A percentile compares a stretch with the other conserved stretches of the same genome.
These are phyloP conservation scores for Heptranchias perlo DNA, from an alignment of 2,113 vertebrate species.

Conservation along the genomic window DNA sequence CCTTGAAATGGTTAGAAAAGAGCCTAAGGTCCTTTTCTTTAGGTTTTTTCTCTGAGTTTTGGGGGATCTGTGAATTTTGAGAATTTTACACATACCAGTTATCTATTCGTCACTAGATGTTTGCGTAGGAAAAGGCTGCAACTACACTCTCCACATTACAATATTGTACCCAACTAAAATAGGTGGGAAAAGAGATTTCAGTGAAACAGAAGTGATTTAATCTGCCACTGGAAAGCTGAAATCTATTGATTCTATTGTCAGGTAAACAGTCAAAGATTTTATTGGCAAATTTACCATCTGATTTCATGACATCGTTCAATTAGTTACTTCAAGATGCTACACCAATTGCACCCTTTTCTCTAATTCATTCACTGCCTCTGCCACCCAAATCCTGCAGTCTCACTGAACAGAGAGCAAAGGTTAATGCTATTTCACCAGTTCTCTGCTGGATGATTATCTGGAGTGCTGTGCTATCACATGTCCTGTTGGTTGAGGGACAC, in stretches of 20 bases:
- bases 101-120: background rate
- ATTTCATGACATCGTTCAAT: background rate
- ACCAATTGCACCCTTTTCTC: background rate
- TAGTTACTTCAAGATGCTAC: background rate
- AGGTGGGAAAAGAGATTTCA: background rate
- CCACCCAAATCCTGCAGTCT: background rate
- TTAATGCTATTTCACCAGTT: background rate
- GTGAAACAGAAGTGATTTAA: background rate
- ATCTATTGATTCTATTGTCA: background rate
- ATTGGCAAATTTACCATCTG: background rate
- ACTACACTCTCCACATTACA: background rate
- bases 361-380: background rate
- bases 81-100: no score
- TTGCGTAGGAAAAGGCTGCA: background rate
- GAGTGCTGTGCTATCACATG: background rate
- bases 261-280: background rate
- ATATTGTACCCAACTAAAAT: background rate
- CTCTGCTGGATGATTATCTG: background rate
- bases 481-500: background rate
- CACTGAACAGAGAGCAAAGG: background rate
- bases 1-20: no score
- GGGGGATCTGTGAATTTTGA: no score
- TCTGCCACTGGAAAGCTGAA: background rate
- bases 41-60: no score
- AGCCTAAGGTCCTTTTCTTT: no score